Evolutionary conservation across 2,113 vertebrate genomes (phyloP).

Genomic region (Chascanopsetta lugubris): DNA sequence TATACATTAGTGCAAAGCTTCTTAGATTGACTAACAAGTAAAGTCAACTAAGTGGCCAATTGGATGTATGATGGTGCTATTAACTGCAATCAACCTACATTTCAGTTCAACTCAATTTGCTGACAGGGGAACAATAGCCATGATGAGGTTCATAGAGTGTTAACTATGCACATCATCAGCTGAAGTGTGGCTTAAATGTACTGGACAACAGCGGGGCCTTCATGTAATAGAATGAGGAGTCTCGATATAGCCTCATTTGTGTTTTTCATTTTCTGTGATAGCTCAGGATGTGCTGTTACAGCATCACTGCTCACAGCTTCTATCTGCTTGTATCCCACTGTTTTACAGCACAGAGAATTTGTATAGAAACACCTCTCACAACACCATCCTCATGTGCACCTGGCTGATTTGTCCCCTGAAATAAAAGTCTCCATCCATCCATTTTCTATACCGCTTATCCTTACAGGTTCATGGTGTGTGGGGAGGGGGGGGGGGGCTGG

Average conservation of each 20-base stretch:
- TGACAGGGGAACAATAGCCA: background rate
- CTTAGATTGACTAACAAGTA: background rate
- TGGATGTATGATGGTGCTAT: constrained; percentile 1
- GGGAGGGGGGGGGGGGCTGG: no score
- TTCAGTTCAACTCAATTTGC: background rate
- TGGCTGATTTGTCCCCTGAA: background rate
- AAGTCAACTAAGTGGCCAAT: background rate
- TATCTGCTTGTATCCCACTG: background rate
- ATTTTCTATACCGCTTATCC: background rate
- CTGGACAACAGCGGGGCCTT: no score
- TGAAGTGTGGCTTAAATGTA: background rate
- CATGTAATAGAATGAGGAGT: no score
- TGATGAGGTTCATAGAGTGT: background rate
- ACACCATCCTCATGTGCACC: background rate
- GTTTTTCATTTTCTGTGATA: background rate
- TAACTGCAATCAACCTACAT: background rate
- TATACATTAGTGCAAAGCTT: background rate
- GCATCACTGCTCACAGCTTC: no score
- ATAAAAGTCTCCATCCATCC: background rate
- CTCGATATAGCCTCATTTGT: no score
- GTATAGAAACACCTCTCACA: background rate
- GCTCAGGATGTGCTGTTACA: background rate
- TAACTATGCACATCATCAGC: background rate
- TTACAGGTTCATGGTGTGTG: background rate
- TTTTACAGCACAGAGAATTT: background rate